Conservation (phyloP, 1,140 invertebrate genomes). For the Achroia grisella region DNA sequence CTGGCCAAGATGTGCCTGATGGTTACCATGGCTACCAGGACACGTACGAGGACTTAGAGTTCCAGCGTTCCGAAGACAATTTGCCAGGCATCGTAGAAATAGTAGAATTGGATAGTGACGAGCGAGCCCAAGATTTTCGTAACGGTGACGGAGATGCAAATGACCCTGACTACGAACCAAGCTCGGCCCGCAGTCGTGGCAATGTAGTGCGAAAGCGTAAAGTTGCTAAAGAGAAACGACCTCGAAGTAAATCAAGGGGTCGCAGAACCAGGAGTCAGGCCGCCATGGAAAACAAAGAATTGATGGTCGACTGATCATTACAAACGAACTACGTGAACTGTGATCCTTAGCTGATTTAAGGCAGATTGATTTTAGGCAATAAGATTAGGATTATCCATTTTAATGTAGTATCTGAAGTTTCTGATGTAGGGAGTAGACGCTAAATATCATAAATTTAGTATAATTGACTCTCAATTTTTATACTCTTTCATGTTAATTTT, state of each 20-base stretch:
- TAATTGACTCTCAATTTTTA: background rate
- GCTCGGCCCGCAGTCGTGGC: conserved; percentile 46
- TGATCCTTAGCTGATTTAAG: conserved; percentile 34
- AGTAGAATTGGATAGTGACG: conserved; percentile 44
- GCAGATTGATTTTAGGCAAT: no score
- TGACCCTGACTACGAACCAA: conserved; percentile 53
- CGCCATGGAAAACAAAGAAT: conserved; percentile 35
- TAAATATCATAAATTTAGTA: background rate
- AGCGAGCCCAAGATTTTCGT: conserved; percentile 8
- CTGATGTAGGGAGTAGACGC: no score
- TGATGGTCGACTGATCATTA: conserved; percentile 42
- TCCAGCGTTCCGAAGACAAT: conserved; percentile 27
- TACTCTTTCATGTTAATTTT: background rate
- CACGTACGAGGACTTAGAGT: conserved; percentile 46
- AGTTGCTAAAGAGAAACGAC: conserved; percentile 43
- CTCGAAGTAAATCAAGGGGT: conserved; percentile 50
- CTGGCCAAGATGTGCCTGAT: conserved; percentile 40
- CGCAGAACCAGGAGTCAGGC: conserved; percentile 53
- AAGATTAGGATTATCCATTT: background rate
- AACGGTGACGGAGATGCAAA: conserved; percentile 33
- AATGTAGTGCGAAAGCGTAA: conserved; percentile 54
- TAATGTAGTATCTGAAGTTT: no score
- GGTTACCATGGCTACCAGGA: conserved; percentile 40
- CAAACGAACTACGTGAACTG: conserved; percentile 31
- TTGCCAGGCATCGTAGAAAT: conserved; percentile 51